Conservation (phyloP, 2,797 vertebrate genomes). For the Gila robusta region DNA sequence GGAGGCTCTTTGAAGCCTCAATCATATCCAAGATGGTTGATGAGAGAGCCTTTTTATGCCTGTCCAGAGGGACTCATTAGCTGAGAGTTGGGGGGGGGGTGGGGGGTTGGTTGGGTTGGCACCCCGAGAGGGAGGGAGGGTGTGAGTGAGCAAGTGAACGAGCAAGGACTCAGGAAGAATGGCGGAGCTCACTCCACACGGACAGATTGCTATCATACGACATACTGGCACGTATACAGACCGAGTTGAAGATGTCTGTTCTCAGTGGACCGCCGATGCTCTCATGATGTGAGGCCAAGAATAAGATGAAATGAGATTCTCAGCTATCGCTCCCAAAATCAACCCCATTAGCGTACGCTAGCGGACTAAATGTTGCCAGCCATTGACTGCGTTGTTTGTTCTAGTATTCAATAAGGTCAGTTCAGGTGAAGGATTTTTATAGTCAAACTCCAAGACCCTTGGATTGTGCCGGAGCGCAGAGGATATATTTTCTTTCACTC, state of each 20-base stretch:
- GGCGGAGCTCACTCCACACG: constrained; percentile 8
- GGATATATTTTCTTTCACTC: constrained; percentile 30
- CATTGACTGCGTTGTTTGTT: constrained; percentile 52
- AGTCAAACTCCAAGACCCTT: constrained; percentile 27
- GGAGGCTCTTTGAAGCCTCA: constrained; percentile 64
- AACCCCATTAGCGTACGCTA: constrained; percentile 55
- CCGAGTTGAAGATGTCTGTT: constrained; percentile 54
- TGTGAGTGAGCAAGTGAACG: constrained; percentile 11
- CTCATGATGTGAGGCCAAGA: constrained; percentile 49
- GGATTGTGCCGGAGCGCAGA: background rate
- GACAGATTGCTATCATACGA: constrained; percentile 60
- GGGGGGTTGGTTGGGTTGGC: background rate
- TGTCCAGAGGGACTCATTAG: constrained; percentile 69
- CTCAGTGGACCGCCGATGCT: constrained; percentile 50
- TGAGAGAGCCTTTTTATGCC: constrained; percentile 65
- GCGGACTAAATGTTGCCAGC: constrained; percentile 51
- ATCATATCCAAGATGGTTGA: constrained; percentile 64
- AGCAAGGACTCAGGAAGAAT: constrained; percentile 37
- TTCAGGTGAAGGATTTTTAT: constrained; percentile 51
- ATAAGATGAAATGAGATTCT: constrained; percentile 57
- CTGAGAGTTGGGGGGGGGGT: constrained; percentile 5
- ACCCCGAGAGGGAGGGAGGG: constrained; percentile 26
- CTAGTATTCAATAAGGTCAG: constrained; percentile 55
- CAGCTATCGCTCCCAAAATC: constrained; percentile 55
- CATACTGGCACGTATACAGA: constrained; percentile 53